These are phyloP conservation scores for Chrysocyon brachyurus DNA, from an alignment of 2,797 vertebrate genomes.

Conservation along the genomic window DNA sequence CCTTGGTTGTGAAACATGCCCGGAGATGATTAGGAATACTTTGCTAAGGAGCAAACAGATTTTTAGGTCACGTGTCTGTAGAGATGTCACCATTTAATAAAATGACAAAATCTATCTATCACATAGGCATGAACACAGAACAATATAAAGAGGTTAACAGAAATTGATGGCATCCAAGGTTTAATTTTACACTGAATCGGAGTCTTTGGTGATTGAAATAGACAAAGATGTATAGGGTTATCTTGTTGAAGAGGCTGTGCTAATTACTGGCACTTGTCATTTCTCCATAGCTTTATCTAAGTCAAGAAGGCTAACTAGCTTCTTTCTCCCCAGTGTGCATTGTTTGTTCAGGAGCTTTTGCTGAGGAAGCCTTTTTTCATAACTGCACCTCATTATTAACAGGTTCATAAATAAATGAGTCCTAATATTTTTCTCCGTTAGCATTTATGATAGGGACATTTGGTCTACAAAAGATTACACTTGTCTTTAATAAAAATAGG, in stretches of 20 bases:
- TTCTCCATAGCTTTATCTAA: slow-evolving; percentile 94
- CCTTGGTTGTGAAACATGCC: slow-evolving; percentile 69
- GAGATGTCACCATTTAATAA: slow-evolving; percentile 94
- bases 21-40: slow-evolving; percentile 88
- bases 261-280: slow-evolving; percentile 97
- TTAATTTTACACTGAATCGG: slow-evolving; percentile 94
- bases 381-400: slow-evolving; percentile 95
- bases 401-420: slow-evolving; percentile 96
- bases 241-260: slow-evolving; percentile 92
- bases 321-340: slow-evolving; percentile 90
- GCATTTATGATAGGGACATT: slow-evolving; percentile 94
- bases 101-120: slow-evolving; percentile 97
- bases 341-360: slow-evolving; percentile 94
- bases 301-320: slow-evolving; percentile 96
- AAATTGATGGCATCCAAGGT: slow-evolving; percentile 96
- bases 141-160: slow-evolving; percentile 95
- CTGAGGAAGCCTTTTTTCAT: slow-evolving; percentile 93
- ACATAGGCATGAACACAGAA: slow-evolving; percentile 93
- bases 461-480: slow-evolving; percentile 93
- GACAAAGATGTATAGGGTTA: slow-evolving; percentile 98
- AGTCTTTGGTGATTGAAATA: slow-evolving; percentile 95
- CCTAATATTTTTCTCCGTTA: slow-evolving; percentile 94
- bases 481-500: slow-evolving; percentile 95
- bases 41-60: slow-evolving; percentile 88
- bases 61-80: slow-evolving; percentile 88